Base-by-base conservation (phyloP, 2,888 invertebrate species). In the Phanerotoma sp. region DNA sequence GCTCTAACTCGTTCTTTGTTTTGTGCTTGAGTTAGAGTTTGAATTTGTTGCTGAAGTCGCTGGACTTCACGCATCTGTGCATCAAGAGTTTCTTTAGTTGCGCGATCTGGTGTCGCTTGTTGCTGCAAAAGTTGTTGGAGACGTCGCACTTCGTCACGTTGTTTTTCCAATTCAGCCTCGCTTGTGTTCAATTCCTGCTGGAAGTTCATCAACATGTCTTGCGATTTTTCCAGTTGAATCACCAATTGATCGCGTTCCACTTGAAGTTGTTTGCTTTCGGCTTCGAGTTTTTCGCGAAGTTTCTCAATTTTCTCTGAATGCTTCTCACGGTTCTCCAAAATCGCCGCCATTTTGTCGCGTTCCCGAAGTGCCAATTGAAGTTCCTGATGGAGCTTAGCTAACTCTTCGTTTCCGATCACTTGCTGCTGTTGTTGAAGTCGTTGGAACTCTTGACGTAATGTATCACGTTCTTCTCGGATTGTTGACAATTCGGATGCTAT, bases 171-270 rank as follows among this genome's bases (percentile, higher is more conserved):
- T 73, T 91, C 93, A 38, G 86, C 83, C 78, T 93, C 93, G 64
- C 90, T 88, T 62, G 88, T 85, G 63, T 91, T 91, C 47, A 94
- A 77, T 73, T 94, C 93, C 73, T 93, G 88, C 75, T 93, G 94
- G 89, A 94, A 93, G 78, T 93, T 93, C 78, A 93, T 88, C 55
- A 95, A 79, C 86, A 94, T 93, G 66, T 93, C 93, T 75, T 94
- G 94, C 37, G 92, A 93, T 79, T 95, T 94, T 77, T 94, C 93
- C 72, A 95, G 76, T 75, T 94, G 94, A 62, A 89, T 86, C 2
- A 93, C 92, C 60, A 95, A 78, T 77, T 94, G 93, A 74, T 94
- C 93, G 45, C 91, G 69, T 75, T 94, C 94, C 62, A 89, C 85
- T 15, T 90, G 89, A 67, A 94, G 76, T 75, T 93, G 92, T 69